Evolutionary conservation across 2,797 vertebrate species (phyloP).

Genomic region (Halcyon leucocephala): DNA sequence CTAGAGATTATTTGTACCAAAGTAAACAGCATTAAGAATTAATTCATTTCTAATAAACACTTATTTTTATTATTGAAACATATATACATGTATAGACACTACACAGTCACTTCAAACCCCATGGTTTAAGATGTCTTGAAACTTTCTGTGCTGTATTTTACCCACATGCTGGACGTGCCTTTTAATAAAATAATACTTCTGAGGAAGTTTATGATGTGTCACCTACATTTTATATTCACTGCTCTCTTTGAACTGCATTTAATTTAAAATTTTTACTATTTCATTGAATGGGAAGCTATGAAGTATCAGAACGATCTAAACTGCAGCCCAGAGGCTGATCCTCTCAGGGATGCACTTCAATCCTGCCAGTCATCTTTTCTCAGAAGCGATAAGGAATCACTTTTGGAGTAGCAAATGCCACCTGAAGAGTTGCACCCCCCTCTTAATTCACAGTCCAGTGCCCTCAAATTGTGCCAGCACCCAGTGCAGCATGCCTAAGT

Average conservation of each 20-base stretch:
- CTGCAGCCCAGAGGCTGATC: background rate
- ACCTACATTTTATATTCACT: background rate
- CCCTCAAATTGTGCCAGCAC: background rate
- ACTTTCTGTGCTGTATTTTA: background rate
- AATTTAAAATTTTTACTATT: background rate
- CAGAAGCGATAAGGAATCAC: background rate
- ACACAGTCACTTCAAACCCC: background rate
- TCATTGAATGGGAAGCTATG: background rate
- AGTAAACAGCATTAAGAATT: background rate
- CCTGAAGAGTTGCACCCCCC: background rate
- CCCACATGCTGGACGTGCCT: background rate
- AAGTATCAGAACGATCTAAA: background rate
- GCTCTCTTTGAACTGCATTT: background rate
- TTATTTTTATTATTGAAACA: background rate
- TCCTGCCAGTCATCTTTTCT: background rate
- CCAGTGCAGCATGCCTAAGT: fast-evolving
- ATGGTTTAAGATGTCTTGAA: background rate
- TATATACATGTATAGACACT: background rate
- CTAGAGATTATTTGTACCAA: background rate
- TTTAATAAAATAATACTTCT: conserved; percentile 9
- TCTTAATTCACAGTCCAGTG: background rate
- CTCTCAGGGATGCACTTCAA: background rate
- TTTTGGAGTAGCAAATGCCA: background rate
- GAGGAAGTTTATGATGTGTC: background rate
- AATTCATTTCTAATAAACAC: background rate